Evolutionary conservation across 2,113 vertebrate genomes (phyloP).

Genomic region (Todiramphus chloris): DNA sequence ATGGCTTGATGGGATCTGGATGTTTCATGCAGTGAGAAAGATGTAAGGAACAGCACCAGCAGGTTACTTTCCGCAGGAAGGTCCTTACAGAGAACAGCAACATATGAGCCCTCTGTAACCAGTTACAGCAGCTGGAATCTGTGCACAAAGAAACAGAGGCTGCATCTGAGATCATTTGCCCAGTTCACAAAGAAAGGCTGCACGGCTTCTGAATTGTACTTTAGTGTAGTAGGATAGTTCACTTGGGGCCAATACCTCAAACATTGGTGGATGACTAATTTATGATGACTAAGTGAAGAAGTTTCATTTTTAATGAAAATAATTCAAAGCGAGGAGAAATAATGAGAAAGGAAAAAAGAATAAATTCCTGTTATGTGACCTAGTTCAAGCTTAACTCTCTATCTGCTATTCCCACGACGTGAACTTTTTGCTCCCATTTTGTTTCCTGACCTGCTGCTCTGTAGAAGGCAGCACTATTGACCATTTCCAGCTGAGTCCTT

Average conservation of each 20-base stretch:
- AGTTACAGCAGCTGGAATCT: slow-evolving; percentile 5
- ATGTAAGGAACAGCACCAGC: slow-evolving; percentile 19
- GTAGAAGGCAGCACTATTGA: not conserved
- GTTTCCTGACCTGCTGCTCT: not conserved
- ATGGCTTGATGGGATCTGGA: slow-evolving; percentile 19
- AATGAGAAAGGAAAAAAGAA: not conserved
- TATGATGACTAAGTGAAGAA: slow-evolving; percentile 14
- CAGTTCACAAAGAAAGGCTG: not conserved
- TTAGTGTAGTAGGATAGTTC: not conserved
- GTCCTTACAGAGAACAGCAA: not conserved
- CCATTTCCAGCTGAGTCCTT: not conserved
- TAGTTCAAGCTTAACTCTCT: not conserved
- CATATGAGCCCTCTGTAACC: not conserved
- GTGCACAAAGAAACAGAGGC: not conserved
- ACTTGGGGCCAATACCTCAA: not conserved
- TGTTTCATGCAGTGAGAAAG: slow-evolving; percentile 25
- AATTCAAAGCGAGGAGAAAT: slow-evolving; percentile 15
- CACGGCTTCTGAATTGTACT: not conserved
- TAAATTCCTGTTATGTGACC: not conserved
- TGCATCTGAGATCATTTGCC: not conserved
- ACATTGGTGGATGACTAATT: slow-evolving; percentile 18
- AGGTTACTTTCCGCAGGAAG: not conserved
- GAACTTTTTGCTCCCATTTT: not conserved
- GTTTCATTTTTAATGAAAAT: slow-evolving; percentile 26
- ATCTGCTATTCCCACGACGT: not conserved